These are phyloP conservation scores for Stenchaetothrips biformis DNA, from an alignment of 2,888 invertebrate genomes.

Conservation along the genomic window DNA sequence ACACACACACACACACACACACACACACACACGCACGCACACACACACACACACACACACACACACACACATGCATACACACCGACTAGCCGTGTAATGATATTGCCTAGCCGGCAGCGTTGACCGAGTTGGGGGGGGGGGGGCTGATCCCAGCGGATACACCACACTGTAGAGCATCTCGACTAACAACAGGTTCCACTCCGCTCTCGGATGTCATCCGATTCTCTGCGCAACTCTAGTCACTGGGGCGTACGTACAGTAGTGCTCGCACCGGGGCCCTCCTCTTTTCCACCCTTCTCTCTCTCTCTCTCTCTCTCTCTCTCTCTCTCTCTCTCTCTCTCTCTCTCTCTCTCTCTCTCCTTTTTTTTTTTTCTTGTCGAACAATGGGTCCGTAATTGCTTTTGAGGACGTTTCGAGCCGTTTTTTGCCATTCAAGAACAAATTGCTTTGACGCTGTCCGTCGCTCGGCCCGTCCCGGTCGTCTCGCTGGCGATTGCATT, in stretches of 20 bases:
- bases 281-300: not conserved
- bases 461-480: no score
- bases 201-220: not conserved
- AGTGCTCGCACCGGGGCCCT: not conserved
- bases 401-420: not conserved
- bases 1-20: no score
- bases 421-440: constrained; percentile 1
- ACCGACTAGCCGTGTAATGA: no score
- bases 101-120: no score
- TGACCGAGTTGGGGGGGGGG: no score
- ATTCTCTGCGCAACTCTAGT: not conserved
- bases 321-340: not conserved
- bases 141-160: no score
- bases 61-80: no score
- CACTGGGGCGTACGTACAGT: not conserved
- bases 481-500: no score
- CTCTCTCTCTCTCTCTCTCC: no score
- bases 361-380: not conserved
- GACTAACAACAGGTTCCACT: not conserved
- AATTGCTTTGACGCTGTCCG: not conserved
- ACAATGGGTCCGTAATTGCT: constrained; percentile 1
- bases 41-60: no score
- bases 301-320: not conserved
- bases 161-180: not conserved
- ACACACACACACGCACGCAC: no score